Evolutionary conservation across 2,888 invertebrate species (phyloP), one percentile per base, ranked within the genome.

Genomic region (Nemotelus nigrinus): DNA sequence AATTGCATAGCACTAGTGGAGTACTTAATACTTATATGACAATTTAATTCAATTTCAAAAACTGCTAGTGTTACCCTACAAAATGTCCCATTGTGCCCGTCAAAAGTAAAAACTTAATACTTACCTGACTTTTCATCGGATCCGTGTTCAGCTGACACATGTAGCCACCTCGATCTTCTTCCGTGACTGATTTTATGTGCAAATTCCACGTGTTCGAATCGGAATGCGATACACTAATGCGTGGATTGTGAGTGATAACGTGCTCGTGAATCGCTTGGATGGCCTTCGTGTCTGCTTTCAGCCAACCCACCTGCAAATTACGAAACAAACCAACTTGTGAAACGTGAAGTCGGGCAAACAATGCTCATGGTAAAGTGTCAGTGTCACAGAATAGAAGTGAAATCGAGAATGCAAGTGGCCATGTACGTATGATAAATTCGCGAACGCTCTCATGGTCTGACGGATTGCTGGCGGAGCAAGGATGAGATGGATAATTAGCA

Each of bases 61-160:
- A 25, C 25, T 25, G 25, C 25, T 25, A 25, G 25, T 25, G 25
- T 1, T 25, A 25, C 25, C 25, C 25, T 25, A 25, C 25, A 25
- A 25, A n/a, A 25, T 25, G 25, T 25, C 1, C 25, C 25, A 25
- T 25, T 25, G 25, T 25, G 25, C 25, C 25, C 25, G 25, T 25
- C 25, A 57, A 57, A 57, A 57, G 57, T 45, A 8, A 47, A 8
- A 88, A 57, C 57, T 4, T 3, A 63, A 48, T 6, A 55, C 55
- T 88, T 88, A 96, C 94, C 92, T 96, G 96, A 87, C 94, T 95
- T 88, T 94, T 94, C 96, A 96, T 96, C 0, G 96, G 97, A 88
- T 96, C 95, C 41, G 96, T 96, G 89, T 97, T 97, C 84, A 97
- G 93, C 88, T 97, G 96, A 87, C 96, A 97, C 96, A 96, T 96